Base-by-base conservation (phyloP, 1,140 invertebrate species). In the Drosophila arawakana region DNA sequence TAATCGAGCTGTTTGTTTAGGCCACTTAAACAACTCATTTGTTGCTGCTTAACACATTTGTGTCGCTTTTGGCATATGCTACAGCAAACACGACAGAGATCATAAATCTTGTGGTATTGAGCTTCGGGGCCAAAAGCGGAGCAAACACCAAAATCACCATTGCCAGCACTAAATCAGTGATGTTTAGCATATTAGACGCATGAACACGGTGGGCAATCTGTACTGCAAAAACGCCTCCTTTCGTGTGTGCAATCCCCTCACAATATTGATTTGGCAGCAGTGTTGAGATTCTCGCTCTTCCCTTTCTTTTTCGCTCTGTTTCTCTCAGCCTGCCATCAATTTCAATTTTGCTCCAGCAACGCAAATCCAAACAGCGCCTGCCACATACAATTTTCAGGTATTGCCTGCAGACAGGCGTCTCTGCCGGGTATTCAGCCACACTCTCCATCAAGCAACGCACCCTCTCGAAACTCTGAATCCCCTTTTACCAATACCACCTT, bases 361-460 rank as follows among this genome's bases (percentile, higher is more conserved):
- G 76, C 80, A 90, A 88, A 90, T 80, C 85, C 81, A 91, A 91
- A 89, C 85, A 88, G 57, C 85, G 77, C 66, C 84, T 80, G 90
- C 70, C 90, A 80, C 80, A 80, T 82, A 89, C 81, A 90, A 91
- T 90, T 91, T 76, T 84, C 78, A 62, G 77, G 15, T 60, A 66
- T 66, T 78, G 81, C 72, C 84, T 76, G 61, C 79, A 86, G 80
- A 80, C 73, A 70, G 60, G 59, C 54, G 59, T 44, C 37, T 54
- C 37, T 25, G 46, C 25, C 54, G 54, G 54, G 54, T 57, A 15
- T 52, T 7, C 21, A 35, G 37, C 18, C 39, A 13, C 7, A 11
- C 39, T 39, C 25, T 50, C 8, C 25, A n/a, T 13, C 49, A 9
- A 15, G 13, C n/a, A 41, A 47, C 18, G 7, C 35, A 37, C 60